Evolutionary conservation across 2,113 vertebrate genomes (phyloP), one percentile per base, ranked within the genome.

Genomic region (Actenoides hombroni): DNA sequence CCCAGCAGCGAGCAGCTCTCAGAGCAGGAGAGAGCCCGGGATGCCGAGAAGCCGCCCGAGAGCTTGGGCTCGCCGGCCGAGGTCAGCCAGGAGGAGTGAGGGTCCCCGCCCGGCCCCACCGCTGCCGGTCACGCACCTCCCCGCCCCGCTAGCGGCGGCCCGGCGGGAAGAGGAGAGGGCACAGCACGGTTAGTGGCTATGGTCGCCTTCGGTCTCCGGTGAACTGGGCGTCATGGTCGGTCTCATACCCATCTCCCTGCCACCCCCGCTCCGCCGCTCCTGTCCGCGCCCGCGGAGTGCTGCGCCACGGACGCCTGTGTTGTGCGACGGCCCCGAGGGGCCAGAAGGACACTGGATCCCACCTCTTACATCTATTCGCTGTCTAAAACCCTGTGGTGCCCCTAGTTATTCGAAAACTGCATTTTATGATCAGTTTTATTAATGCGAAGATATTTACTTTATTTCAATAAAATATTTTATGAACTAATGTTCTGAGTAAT

Each of bases 1-100:
- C 99, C 99, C 60, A 99, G 98, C 75, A 99, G 99, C 56, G 99
- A 99, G 94, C 99, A 99, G 96, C 98, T 99, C n/a, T 99, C 98
- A 0, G 99, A 99, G 88, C 99, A 99, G 94, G 99, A 99, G 81
- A 97, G 98, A 53, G 97, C 97, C 39, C 97, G 98, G 49, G 99
- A 99, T 31, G 91, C 97, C 1, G 99, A 99, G 91, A 98, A 97
- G 51, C 98, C 97, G 18, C 97, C 97, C 4, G 99, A 99, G 39
- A 96, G 95, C 13, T 96, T 98, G 29, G 97, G 97, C 7, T 98
- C 98, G 48, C 98, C 98, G 78, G 97, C 95, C 49, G 98, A 99
- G 73, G 96, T 96, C 94, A 98, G 97, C 91, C 98, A 98, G 90
- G 99, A 99, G 97, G 98, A 99, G 90, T 99, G 94, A 98, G 64